Conservation (phyloP, 2,113 vertebrate species). For the Alaudala cheleensis region DNA sequence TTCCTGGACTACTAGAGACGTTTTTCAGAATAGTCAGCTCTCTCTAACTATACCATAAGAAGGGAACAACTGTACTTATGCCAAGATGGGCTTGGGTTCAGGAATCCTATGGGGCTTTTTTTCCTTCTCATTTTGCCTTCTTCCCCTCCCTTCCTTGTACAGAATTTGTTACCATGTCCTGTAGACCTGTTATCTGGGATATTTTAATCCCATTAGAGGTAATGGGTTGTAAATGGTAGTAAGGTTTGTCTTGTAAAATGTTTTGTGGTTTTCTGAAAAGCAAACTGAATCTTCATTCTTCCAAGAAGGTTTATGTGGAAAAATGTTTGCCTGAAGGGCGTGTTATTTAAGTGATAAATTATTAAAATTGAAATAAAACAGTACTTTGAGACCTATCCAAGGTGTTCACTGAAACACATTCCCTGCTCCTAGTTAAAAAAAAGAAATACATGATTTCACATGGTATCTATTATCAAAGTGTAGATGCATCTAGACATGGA, state of each 20-base stretch:
- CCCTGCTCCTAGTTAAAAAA: neutral
- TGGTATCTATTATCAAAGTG: neutral
- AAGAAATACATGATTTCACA: neutral
- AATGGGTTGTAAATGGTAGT: neutral
- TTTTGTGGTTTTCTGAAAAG: neutral
- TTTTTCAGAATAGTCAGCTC: neutral
- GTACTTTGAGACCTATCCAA: neutral
- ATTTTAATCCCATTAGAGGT: neutral
- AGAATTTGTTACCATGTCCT: neutral
- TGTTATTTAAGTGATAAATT: neutral
- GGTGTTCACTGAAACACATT: neutral
- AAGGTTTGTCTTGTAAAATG: neutral
- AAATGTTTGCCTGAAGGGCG: neutral
- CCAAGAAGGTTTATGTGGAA: neutral
- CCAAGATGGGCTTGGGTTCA: neutral
- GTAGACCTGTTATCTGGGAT: neutral
- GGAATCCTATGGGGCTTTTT: neutral
- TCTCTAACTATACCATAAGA: neutral
- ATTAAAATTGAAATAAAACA: neutral
- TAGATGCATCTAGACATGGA: neutral
- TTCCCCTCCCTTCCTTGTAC: fast-evolving
- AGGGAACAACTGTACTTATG: neutral
- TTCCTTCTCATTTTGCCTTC: neutral
- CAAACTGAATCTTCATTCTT: neutral
- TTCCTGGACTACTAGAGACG: neutral